Evolutionary conservation across 2,888 invertebrate species (phyloP), one percentile per base, ranked within the genome.

Genomic region (Masnerella sp.): DNA sequence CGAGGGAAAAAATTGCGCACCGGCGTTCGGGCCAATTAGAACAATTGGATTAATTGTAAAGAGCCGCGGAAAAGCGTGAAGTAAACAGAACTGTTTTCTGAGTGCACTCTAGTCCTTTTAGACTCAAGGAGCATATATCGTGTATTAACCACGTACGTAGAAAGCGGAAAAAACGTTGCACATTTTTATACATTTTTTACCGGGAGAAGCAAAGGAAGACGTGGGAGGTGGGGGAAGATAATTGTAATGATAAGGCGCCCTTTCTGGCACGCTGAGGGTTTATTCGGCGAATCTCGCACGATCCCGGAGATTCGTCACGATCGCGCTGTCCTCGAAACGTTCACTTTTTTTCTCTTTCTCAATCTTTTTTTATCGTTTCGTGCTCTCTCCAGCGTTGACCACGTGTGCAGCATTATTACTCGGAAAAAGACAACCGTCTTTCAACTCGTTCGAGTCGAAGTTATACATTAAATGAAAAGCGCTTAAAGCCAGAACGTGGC

Each of bases 41-140:
- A 65, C 65, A 72, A 72, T 59, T 43, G 54, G 5, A 72, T 65
- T 52, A 72, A 67, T 65, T 61, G 65, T 61, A 67, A 72, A 61
- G 14, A 51, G 51, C 28, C 11, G 51, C 22, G 45, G 15, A 45
- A 51, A 61, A 54, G 51, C 20, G 56, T 67, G 47, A 58, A 75
- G 64, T 68, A 61, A 62, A 62, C 65, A 71, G 71, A 75, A 72
- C 69, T 72, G 75, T 72, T 67, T 75, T 65, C 75, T 65, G 72
- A 75, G 75, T 75, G 75, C 75, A 69, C 75, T 75, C 75, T 75
- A 75, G 75, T 75, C 75, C 75, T 75, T 68, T 75, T 72, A 75
- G 69, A 72, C 72, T 75, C 72, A 75, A 75, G 75, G 61, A 75
- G 61, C 75, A 75, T 75, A 69, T 72, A 75, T 65, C 68, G 75